Conservation (phyloP, 1,140 invertebrate species). For the Aporrectodea caliginosa region DNA sequence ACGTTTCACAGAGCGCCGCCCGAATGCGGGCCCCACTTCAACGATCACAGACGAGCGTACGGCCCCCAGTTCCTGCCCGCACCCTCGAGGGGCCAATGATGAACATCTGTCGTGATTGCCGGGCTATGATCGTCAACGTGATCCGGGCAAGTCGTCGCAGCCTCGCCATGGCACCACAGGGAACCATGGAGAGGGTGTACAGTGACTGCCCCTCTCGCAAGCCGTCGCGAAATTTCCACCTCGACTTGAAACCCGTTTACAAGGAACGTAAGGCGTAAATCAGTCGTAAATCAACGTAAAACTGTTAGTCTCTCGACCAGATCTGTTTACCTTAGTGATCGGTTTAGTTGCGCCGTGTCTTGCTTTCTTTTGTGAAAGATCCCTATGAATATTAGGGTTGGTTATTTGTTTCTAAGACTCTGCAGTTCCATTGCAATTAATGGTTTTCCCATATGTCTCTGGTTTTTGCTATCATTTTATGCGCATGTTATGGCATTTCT, state of each 20-base stretch:
- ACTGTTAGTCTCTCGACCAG: too few species aligned
- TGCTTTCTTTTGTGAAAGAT: too few species aligned
- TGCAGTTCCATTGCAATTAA: too few species aligned
- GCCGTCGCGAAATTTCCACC: slow-evolving; percentile 17
- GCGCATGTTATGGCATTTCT: too few species aligned
- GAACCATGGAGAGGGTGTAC: slow-evolving; percentile 14
- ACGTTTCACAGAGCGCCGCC: not conserved
- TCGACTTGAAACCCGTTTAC: slow-evolving; percentile 23
- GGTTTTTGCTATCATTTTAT: too few species aligned
- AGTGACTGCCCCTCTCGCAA: slow-evolving; percentile 13
- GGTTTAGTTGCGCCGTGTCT: too few species aligned
- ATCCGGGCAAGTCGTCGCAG: slow-evolving; percentile 61
- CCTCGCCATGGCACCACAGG: slow-evolving; percentile 12
- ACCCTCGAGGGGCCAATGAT: slow-evolving; percentile 71
- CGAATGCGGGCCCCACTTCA: slow-evolving; percentile 41
- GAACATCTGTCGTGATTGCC: slow-evolving; percentile 89
- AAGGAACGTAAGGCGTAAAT: slow-evolving; percentile 11
- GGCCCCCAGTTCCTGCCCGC: slow-evolving; percentile 47
- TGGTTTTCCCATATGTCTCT: too few species aligned
- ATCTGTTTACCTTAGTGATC: too few species aligned
- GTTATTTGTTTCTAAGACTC: too few species aligned
- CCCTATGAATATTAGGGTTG: too few species aligned
- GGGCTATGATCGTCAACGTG: slow-evolving; percentile 86
- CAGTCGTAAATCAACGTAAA: too few species aligned
- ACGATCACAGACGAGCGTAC: slow-evolving; percentile 51